Percentiles rank a stretch among this genome's conserved stretches.
Conservation (phyloP, 2,888 invertebrate species). For the Drosophila barbarae region DNA sequence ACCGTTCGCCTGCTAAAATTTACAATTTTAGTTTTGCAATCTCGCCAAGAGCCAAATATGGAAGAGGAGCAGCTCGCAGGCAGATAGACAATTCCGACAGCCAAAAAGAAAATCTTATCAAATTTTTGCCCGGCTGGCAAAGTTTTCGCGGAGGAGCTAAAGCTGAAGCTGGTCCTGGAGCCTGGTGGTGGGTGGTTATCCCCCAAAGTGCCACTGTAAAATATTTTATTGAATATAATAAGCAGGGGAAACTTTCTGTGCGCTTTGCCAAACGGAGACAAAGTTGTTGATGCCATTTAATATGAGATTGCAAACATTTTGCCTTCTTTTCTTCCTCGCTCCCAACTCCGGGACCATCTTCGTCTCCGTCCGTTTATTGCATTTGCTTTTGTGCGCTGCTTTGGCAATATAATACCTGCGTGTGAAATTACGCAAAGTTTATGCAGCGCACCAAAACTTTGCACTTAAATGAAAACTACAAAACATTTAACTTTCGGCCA, state of each 20-base stretch:
- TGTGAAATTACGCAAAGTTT: conserved; percentile 73
- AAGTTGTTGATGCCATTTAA: conserved; percentile 68
- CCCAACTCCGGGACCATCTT: neutral
- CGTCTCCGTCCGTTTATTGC: conserved; percentile 52
- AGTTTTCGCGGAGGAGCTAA: conserved; percentile 45
- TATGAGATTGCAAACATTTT: conserved; percentile 63
- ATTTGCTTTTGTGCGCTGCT: conserved; percentile 61
- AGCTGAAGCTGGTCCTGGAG: conserved; percentile 1
- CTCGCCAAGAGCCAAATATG: conserved; percentile 56
- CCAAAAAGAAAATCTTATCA: conserved; percentile 59
- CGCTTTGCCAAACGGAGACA: conserved; percentile 59
- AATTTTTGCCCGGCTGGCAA: conserved; percentile 51
- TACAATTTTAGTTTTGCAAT: conserved; percentile 67
- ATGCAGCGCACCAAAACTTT: conserved; percentile 67
- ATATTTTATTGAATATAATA: conserved; percentile 73
- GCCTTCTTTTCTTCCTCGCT: conserved; percentile 7
- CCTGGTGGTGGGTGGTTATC: conserved; percentile 11
- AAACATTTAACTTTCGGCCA: conserved; percentile 63
- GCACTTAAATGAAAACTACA: conserved; percentile 70
- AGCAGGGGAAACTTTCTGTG: conserved; percentile 59
- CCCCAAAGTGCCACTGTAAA: conserved; percentile 69
- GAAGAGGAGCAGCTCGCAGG: conserved; percentile 28
- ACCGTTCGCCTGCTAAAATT: conserved; percentile 62
- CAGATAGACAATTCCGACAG: conserved; percentile 28
- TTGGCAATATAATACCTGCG: conserved; percentile 68